A percentile compares a stretch with the other conserved stretches of the same genome.
Evolutionary conservation across 2,113 vertebrate species (phyloP).

Genomic region (Dasypus novemcinctus): DNA sequence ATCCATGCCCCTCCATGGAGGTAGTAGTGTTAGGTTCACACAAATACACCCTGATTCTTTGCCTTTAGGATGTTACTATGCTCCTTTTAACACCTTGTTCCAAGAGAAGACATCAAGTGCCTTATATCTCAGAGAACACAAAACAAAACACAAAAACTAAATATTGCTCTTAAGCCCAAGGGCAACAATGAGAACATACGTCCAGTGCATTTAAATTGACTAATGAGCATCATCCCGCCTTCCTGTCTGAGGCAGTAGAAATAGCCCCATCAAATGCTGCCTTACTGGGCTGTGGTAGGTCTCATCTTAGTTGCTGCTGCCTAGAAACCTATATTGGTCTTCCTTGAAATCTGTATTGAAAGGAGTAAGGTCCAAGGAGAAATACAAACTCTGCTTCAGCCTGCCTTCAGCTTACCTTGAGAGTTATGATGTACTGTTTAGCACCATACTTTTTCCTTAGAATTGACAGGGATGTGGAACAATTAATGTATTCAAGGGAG

Average conservation of each 20-base stretch:
- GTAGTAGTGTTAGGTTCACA: neutral
- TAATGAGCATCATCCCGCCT: neutral
- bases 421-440: neutral
- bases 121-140: neutral
- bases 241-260: neutral
- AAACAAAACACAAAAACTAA: neutral
- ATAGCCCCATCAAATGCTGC: no score
- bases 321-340: fast-evolving
- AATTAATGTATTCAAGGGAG: neutral
- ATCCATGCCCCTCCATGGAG: neutral
- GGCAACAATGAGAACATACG: neutral
- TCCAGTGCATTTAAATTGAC: neutral
- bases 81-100: neutral
- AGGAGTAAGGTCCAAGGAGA: neutral
- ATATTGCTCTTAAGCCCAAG: neutral
- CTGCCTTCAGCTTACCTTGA: neutral
- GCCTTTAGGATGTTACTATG: neutral
- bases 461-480: neutral
- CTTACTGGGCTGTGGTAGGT: neutral
- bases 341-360: neutral
- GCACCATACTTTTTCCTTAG: neutral
- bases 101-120: neutral
- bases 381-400: neutral
- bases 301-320: neutral
- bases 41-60: fast-evolving